Evolutionary conservation across 2,797 vertebrate species (phyloP).

Genomic region (Remorina albescens): DNA sequence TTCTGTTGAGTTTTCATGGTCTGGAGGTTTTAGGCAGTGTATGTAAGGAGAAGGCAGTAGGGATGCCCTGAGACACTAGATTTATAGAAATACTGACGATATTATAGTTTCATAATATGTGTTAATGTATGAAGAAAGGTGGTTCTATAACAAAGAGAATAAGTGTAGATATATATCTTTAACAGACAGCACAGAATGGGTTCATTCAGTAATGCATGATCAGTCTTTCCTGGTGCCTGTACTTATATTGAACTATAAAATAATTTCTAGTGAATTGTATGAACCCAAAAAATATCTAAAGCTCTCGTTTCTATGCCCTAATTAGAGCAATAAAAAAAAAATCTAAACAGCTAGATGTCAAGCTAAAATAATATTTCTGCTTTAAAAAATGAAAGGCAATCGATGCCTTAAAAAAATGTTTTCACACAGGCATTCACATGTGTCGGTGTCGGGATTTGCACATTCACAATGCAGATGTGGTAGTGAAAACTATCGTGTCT

Average conservation of each 20-base stretch:
- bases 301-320: slow-evolving; percentile 35
- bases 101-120: slow-evolving; percentile 19
- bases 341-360: slow-evolving; percentile 39
- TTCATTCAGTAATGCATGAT: slow-evolving; percentile 33
- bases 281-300: slow-evolving; percentile 33
- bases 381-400: slow-evolving; percentile 39
- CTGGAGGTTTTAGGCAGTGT: slow-evolving; percentile 64
- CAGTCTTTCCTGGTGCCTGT: slow-evolving; percentile 39
- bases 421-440: slow-evolving; percentile 55
- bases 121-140: slow-evolving; percentile 30
- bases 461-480: slow-evolving; percentile 15
- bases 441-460: slow-evolving; percentile 53
- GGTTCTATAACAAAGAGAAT: slow-evolving; percentile 29
- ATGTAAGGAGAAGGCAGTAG: slow-evolving; percentile 59
- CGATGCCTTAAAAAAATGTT: slow-evolving; percentile 25
- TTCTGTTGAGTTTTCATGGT: slow-evolving; percentile 20
- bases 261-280: slow-evolving; percentile 19
- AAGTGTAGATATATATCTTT: slow-evolving; percentile 10
- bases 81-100: slow-evolving; percentile 37
- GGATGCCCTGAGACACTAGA: slow-evolving; percentile 71
- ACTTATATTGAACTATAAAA: slow-evolving; percentile 56
- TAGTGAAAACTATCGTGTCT: slow-evolving; percentile 22
- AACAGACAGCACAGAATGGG: slow-evolving; percentile 28
- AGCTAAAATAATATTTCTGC: slow-evolving; percentile 55
- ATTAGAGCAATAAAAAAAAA: slow-evolving; percentile 31